Evolutionary conservation across 2,888 invertebrate genomes (phyloP), one percentile per base, ranked within the genome.

Genomic region (Piscicola geometra): DNA sequence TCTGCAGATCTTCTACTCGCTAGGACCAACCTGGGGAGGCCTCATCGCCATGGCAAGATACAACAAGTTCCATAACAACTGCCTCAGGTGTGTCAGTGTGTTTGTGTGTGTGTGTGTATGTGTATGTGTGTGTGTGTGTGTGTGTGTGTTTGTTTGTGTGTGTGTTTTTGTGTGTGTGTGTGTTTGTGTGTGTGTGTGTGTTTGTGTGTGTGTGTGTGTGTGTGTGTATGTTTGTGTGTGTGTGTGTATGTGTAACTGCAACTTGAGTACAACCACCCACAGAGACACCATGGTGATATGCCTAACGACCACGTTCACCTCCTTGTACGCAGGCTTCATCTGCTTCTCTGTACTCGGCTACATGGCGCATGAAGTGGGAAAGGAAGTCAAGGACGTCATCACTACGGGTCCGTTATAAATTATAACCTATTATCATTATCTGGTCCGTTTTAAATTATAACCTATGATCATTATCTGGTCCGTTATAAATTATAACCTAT

Each of bases 1-100:
- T 5, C 82, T 84, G 52, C 86, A 86, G 78, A 85, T 86, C 1
- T 86, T 86, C 78, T 86, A 85, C 79, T 85, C 86, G 2, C 79
- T 86, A 60, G 86, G 86, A 18, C 84, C 86, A 60, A 84, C 82
- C 5, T 84, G 83, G 82, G 84, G 84, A 33, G 82, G 82, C 66
- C 80, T 84, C 9, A 81, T 84, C 47, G 82, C 83, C 9, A 83
- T 84, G 83, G 78, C 83, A 33, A 83, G 83, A 76, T 84, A 83
- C 80, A 84, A 83, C 78, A 81, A 81, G 75, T 83, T 83, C 79
- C 79, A 79, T 70, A 82, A 82, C 79, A 83, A 83, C 77, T 80
- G 81, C 77, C 77, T 82, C 75, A 82, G 81, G 83, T 83, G 71
- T 21, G 68, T 33, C 3, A 18, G 41, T 41, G 41, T 41, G 41